A percentile compares a stretch with the other conserved stretches of the same genome.
phyloP scores from a whole-genome alignment of 2,888 invertebrate genomes.

The Meandrusa payeni region DNA sequence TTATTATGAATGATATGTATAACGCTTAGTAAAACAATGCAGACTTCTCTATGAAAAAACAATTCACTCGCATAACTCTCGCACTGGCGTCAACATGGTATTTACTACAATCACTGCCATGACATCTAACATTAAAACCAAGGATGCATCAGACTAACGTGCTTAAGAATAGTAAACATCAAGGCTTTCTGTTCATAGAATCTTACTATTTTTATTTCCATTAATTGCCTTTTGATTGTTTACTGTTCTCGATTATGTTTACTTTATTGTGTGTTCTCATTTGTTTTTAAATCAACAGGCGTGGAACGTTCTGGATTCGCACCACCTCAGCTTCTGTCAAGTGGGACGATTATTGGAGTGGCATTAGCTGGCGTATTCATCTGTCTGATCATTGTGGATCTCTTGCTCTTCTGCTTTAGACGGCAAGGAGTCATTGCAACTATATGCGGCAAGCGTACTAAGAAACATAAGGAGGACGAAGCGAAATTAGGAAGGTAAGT shows the following conservation, averaged over 20 bases:
- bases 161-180: slow-evolving; percentile 59
- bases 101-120: slow-evolving; percentile 67
- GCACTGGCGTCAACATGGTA: slow-evolving; percentile 44
- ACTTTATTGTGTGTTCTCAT: slow-evolving; percentile 28
- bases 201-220: too few species aligned
- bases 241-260: slow-evolving; percentile 53
- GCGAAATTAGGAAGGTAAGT: slow-evolving; percentile 91
- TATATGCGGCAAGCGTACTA: slow-evolving; percentile 84
- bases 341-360: slow-evolving; percentile 90
- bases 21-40: slow-evolving; percentile 21
- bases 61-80: slow-evolving; percentile 26
- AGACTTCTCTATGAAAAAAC: slow-evolving; percentile 16
- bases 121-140: slow-evolving; percentile 71
- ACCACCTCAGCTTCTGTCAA: slow-evolving; percentile 81
- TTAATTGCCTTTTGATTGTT: slow-evolving; percentile 45
- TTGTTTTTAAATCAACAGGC: slow-evolving; percentile 51
- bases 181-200: slow-evolving; percentile 32
- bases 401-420: slow-evolving; percentile 87
- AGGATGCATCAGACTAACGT: slow-evolving; percentile 71
- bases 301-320: slow-evolving; percentile 71
- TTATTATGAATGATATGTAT: slow-evolving; percentile 58
- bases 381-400: slow-evolving; percentile 91
- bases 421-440: slow-evolving; percentile 85
- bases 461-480: slow-evolving; percentile 89
- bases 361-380: slow-evolving; percentile 90